phyloP scores from a whole-genome alignment of 2,113 vertebrate species.

The Asarcornis scutulata region DNA sequence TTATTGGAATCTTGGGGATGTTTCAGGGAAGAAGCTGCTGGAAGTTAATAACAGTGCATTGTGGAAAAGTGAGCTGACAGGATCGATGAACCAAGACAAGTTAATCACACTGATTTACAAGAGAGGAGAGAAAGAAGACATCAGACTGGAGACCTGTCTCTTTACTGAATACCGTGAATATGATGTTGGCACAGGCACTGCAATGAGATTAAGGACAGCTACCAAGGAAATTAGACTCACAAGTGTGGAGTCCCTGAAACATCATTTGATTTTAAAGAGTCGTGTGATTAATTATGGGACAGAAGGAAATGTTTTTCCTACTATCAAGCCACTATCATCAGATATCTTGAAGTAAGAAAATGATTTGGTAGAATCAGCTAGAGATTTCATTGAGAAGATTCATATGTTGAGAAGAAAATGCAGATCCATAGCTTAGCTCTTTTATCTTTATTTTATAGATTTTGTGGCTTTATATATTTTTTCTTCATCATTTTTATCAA shows the following conservation, averaged over 20 bases:
- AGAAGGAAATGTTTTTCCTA: neutral
- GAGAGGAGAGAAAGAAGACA: neutral
- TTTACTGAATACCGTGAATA: neutral
- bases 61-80: neutral
- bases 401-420: neutral
- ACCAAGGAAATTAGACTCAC: neutral
- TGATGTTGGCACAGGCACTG: neutral
- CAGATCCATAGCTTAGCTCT: neutral
- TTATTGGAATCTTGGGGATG: neutral
- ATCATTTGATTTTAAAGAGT: neutral
- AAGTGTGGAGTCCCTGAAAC: neutral
- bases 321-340: neutral
- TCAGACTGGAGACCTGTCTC: neutral
- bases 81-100: neutral
- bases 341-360: neutral
- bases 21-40: neutral
- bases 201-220: neutral
- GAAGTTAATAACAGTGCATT: neutral
- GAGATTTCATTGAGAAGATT: neutral
- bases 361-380: neutral
- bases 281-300: neutral
- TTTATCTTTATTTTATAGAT: neutral
- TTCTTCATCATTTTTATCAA: neutral
- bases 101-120: neutral
- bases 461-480: neutral